phyloP scores from a whole-genome alignment of 2,113 vertebrate genomes.

The Thamnophis sirtalis region DNA sequence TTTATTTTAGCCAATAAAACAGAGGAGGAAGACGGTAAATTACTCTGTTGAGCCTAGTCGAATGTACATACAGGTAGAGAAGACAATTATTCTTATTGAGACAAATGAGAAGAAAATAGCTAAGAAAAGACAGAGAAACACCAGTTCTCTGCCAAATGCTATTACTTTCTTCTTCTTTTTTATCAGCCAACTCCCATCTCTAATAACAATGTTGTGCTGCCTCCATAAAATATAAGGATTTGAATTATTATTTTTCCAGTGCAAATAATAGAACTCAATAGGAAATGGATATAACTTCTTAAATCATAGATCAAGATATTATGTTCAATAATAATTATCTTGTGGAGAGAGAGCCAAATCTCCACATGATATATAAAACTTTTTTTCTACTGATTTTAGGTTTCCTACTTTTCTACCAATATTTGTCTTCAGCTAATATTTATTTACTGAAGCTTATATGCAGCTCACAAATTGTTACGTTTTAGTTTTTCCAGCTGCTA shows the following conservation, averaged over 20 bases:
- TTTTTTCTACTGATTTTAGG: not conserved
- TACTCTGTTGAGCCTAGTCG: not conserved
- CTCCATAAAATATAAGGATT: not conserved
- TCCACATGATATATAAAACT: rapidly evolving
- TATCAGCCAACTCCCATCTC: not conserved
- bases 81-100: not conserved
- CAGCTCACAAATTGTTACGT: not conserved
- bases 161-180: not conserved
- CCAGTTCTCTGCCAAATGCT: not conserved
- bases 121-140: not conserved
- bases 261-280: not conserved
- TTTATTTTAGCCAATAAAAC: not conserved
- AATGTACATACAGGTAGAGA: not conserved
- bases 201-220: not conserved
- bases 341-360: not conserved
- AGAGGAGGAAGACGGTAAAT: not conserved
- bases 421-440: rapidly evolving
- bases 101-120: too few species aligned
- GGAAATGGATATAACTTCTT: not conserved
- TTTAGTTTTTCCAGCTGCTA: not conserved
- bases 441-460: not conserved
- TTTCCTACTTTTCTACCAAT: rapidly evolving
- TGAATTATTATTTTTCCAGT: not conserved
- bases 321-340: not conserved
- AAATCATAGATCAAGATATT: not conserved